Conservation (phyloP, 2,888 invertebrate species). For the Drosophila fulvimacula region DNA sequence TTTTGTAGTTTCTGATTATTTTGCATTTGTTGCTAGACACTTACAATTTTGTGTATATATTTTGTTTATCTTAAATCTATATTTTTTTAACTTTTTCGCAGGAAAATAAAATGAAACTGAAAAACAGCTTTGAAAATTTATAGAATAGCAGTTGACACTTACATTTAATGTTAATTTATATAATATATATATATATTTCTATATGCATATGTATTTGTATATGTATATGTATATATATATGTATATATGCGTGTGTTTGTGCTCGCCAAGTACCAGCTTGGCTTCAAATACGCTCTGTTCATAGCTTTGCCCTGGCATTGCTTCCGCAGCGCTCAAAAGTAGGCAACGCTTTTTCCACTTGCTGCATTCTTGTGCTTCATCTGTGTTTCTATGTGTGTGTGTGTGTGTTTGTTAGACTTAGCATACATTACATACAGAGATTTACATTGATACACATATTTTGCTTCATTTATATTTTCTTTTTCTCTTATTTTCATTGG, state of each 20-base stretch:
- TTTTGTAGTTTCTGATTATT: constrained; percentile 6
- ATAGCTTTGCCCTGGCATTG: constrained; percentile 9
- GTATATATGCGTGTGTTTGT: constrained; percentile 25
- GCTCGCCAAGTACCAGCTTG: constrained; percentile 66
- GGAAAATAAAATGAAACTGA: background rate
- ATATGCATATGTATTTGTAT: constrained; percentile 3
- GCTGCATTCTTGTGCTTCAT: background rate
- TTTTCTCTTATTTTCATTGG: constrained; percentile 15
- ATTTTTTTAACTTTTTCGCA: background rate
- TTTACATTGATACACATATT: constrained; percentile 60
- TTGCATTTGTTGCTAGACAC: constrained; percentile 31
- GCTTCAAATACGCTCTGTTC: constrained; percentile 24
- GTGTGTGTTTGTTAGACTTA: constrained; percentile 39
- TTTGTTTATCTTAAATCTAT: background rate
- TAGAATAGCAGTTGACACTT: constrained; percentile 9
- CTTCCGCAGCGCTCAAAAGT: constrained; percentile 39
- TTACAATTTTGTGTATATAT: constrained; percentile 12
- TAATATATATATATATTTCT: constrained; percentile 5
- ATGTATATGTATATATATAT: constrained; percentile 7
- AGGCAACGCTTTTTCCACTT: constrained; percentile 32
- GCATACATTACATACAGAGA: constrained; percentile 68
- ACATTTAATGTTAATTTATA: constrained; percentile 1
- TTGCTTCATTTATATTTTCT: constrained; percentile 2
- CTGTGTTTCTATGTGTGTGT: constrained; percentile 3
- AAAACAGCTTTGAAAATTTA: background rate